Base-by-base conservation (phyloP, 2,888 invertebrate species). In the Rhimphoctona megacephalus region DNA sequence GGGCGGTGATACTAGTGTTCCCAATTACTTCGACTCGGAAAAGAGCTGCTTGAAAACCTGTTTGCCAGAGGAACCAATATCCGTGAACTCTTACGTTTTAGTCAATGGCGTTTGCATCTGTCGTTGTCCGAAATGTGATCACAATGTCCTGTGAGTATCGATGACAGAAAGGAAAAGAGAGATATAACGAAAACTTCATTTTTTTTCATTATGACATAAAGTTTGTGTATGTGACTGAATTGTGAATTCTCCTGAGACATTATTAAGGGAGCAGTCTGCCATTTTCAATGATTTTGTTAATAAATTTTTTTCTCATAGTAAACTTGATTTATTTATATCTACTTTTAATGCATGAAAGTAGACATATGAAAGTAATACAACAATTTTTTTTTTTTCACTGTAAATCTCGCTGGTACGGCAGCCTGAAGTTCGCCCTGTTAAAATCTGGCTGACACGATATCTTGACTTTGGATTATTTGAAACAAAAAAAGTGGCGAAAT, bases 1-100 rank as follows among this genome's bases (percentile, higher is more conserved):
- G 61, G 1, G n/a, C 2, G 11, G 30, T 11, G n/a, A 30, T 6
- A 6, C 9, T 5, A 33, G 11, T 11, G 46, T n/a, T 33, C 8
- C 11, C 14, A 76, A 76, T 76, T 5, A 2, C 46, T 76, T 76
- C 30, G 46, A 43, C 3, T 17, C 64, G 19, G 30, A 76, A 64
- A 6, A 14, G n/a, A n/a, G 1, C 11, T 76, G 76, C 5, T n/a
- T 64, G 46, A n/a, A 14, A 9, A 30, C 33, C 46, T 76, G 61
- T 39, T 39, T 2, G 17, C 22, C 54, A 39, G 57, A 2, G 33
- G 22, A 5, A n/a, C 3, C 54, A 25, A 43, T 17, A 30, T 6
- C 72, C 30, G 1, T 8, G 0, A 30, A 54, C 54, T 25, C 22
- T 22, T 73, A 33, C 54, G 36, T 2, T 22, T 1, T 73, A 14